Evolutionary conservation across 2,797 vertebrate species (phyloP), one percentile per base, ranked within the genome.

Genomic region (Gobionotothen gibberifrons): DNA sequence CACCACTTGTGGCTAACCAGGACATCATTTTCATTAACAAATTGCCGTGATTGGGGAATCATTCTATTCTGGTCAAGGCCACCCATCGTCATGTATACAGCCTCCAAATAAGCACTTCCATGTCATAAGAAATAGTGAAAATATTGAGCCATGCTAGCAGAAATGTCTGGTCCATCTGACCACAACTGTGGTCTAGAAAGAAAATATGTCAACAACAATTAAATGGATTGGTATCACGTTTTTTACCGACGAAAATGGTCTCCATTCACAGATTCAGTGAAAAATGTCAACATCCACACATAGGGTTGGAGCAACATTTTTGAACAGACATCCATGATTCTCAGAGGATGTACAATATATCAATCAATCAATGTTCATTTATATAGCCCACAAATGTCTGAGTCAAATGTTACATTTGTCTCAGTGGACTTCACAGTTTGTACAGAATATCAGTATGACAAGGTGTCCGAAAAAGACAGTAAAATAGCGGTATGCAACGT

Each of bases 11-110:
- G 12, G 57, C 51, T 74, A 29, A 72, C 52, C 40, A 69, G 57
- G 56, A 17, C 47, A 58, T 85, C 15, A 59, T 44, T 69, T 74
- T 51, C 55, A 69, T 72, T 39, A 59, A 17, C 42, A 29, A 21
- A 64, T 12, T 26, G 22, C 10, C 51, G 17, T 54, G 51, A 72
- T 61, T 54, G 22, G 42, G 69, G 10, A 51, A 46, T 58, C 9
- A 51, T 48, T 70, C 15, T 36, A 8, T 47, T 55, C 9, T 46
- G 65, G 46, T 36, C 14, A 46, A n/a, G 19, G 43, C 58, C 40
- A 29, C 13, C 10, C 48, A 29, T 19, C 26, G 42, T 54, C 42
- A 32, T 0, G 4, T 72, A 56, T 51, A 40, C 39, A 67, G 19
- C 13, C 44, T 29, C 17, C 46, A 58, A 68, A 52, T 61, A 56